phyloP scores from a whole-genome alignment of 2,113 vertebrate genomes.

The Setophaga petechia region DNA sequence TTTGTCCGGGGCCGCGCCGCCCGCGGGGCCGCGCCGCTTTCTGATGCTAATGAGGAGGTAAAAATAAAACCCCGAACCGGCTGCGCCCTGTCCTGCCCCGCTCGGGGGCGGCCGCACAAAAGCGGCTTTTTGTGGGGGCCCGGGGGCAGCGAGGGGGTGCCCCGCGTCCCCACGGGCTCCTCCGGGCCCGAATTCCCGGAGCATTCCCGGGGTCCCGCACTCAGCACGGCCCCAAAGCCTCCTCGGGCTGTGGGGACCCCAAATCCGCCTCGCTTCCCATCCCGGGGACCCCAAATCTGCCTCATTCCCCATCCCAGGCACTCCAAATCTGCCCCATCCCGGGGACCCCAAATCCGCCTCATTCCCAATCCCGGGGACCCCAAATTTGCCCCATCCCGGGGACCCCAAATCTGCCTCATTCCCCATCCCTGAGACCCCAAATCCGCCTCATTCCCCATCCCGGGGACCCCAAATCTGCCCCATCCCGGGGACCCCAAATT shows the following conservation, averaged over 20 bases:
- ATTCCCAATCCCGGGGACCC: accelerated
- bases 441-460: too few species aligned
- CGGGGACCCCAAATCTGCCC: too few species aligned
- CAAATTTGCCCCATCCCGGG: neutral
- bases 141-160: neutral
- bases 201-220: too few species aligned
- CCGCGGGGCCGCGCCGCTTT: neutral
- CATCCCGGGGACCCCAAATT: too few species aligned
- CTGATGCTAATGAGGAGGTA: neutral
- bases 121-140: slow-evolving; percentile 48
- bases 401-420: neutral
- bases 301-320: too few species aligned
- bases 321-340: too few species aligned
- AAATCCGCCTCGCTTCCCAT: neutral
- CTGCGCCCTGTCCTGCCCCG: neutral
- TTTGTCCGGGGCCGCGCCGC: neutral
- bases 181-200: neutral
- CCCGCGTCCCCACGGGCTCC: neutral
- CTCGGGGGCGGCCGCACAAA: slow-evolving; percentile 31
- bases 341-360: accelerated
- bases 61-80: slow-evolving; percentile 3
- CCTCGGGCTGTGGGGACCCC: neutral
- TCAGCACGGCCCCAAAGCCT: neutral
- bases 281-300: accelerated
- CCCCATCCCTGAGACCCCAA: too few species aligned